Base-by-base conservation (phyloP, 2,113 vertebrate species). In the Salminus brasiliensis region DNA sequence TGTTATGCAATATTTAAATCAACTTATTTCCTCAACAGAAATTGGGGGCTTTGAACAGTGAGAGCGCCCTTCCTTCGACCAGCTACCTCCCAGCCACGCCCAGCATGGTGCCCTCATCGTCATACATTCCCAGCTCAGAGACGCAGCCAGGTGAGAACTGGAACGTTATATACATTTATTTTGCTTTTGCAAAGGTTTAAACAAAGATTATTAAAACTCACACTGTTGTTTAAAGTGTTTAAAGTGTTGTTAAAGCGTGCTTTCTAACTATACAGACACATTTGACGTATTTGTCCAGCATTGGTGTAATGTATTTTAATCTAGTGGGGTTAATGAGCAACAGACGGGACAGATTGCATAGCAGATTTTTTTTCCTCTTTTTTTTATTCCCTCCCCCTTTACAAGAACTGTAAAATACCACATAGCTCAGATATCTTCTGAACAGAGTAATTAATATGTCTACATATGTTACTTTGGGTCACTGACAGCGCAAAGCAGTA, bases 21-120 rank as follows among this genome's bases (percentile, higher is more conserved):
- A 23, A 47, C 18, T 49, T 15, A 25, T 66, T 52, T 85, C 5
- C 85, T 62, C 83, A 78, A 43, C 90, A 99, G 98, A 99, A 99
- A 98, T 93, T 98, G 7, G 96, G 96, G 82, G 90, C 96, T 0
- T 84, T 99, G 83, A 98, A 94, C 90, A 96, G 84, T 5, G 98
- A 99, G 87, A 95, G 96, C 16, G 94, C 95, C 1, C 92, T 99
- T 65, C 97, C 98, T 0, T 99, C 98, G n/a, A 99, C 97, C 2
- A 99, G 98, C 85, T 99, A 99, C 57, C 88, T 99, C 77, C 98
- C 98, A 0, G 96, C 98, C 63, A 97, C 97, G 0, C 98, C 98
- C 82, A 99, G 98, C 15, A 96, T 97, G 91, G 97, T 99, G 70
- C 97, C 98, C 0, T 96, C 98, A 3, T 98, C 97, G 3, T 98